Base-by-base conservation (phyloP, 2,888 invertebrate species). In the Drosophila nr. perissopoda region DNA sequence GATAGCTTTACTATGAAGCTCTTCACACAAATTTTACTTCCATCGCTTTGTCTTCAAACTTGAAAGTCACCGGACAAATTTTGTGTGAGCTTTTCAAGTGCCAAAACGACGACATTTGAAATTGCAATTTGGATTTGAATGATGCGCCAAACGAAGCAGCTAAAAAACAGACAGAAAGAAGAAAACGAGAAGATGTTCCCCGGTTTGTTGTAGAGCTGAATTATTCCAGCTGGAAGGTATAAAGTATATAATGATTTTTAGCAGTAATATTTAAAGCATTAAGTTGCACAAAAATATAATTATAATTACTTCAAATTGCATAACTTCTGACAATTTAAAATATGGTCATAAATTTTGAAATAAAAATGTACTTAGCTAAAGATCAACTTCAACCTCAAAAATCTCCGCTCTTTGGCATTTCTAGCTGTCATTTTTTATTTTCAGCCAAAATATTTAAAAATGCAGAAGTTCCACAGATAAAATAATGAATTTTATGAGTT, bases 41-140 rank as follows among this genome's bases (percentile, higher is more conserved):
- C 33, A 33, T 68, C 68, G 63, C 57, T 77, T 73, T 73, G 69
- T 74, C 69, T 69, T 69, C 68, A 78, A 76, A 74, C 65, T 76
- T 76, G 66, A 82, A 79, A 82, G 79, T 82, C 82, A 79, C 42
- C 65, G 74, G 53, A 74, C 81, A 82, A 76, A 79, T 82, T 82
- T 82, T 70, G 31, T 34, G 34, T 29, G 31, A 69, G 74, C 66
- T 79, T 65, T 78, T 79, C 74, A 70, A 78, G 70, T 70, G 74
- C 62, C 65, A 70, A 57, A 57, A 57, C 78, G 51, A 66, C 78
- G 80, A 79, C 77, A 78, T 78, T 78, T 72, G 54, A 64, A 79
- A 78, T 72, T 72, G 76, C 72, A 72, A 72, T 68, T 38, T 56
- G 10, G 7, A 36, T 40, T 78, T 75, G 53, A 75, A 75, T 74